These are phyloP conservation scores for Phalacrocorax carbo DNA, from an alignment of 2,113 vertebrate genomes.

Conservation along the genomic window DNA sequence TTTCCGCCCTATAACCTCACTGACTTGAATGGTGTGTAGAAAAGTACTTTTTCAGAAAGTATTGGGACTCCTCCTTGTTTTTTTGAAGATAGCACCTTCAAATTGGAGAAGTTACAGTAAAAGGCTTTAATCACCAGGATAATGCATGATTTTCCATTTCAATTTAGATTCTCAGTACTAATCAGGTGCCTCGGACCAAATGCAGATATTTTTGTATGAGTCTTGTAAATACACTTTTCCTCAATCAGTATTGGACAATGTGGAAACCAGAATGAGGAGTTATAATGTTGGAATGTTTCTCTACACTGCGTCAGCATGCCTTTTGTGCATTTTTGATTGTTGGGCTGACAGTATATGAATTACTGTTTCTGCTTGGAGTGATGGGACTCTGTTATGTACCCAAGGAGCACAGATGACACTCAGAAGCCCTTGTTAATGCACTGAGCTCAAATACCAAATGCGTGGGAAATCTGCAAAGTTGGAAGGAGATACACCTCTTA, in stretches of 20 bases:
- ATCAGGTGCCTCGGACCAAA: constrained; percentile 63
- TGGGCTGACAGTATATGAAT: background rate
- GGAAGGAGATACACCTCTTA: background rate
- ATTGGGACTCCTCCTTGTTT: background rate
- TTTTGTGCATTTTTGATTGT: background rate
- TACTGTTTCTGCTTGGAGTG: background rate
- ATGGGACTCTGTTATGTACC: background rate
- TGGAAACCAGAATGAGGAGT: background rate
- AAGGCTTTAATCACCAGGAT: background rate
- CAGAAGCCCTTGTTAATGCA: background rate
- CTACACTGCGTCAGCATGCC: background rate
- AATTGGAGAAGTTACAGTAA: background rate
- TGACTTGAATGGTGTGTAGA: background rate
- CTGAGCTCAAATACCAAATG: background rate
- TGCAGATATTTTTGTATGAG: background rate
- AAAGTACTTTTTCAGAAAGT: background rate
- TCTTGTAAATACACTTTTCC: background rate
- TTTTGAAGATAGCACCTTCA: background rate
- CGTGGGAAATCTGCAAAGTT: background rate
- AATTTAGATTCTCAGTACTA: background rate
- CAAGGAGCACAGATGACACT: background rate
- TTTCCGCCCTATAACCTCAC: background rate
- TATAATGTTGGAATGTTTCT: background rate
- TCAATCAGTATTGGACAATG: background rate
- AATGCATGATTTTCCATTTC: background rate